phyloP scores from a whole-genome alignment of 2,797 vertebrate genomes.

The Chaenodraco wilsoni region DNA sequence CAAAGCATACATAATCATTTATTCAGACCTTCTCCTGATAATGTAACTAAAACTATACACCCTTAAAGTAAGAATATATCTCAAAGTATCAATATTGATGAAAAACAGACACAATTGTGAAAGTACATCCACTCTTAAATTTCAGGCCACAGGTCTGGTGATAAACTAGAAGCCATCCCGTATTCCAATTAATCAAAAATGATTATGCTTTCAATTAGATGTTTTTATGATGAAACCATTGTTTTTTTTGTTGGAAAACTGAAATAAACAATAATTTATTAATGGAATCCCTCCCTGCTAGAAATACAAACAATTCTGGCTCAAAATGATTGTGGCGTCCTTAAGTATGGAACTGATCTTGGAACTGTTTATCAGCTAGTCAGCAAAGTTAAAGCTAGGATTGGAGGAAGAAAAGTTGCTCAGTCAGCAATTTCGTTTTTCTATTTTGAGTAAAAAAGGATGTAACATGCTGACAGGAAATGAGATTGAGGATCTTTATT shows the following conservation, averaged over 20 bases:
- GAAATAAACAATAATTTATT: not conserved
- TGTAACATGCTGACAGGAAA: conserved; percentile 11
- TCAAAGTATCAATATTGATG: not conserved
- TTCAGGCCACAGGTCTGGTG: not conserved
- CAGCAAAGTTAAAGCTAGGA: not conserved
- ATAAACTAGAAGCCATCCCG: not conserved
- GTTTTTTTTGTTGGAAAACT: not conserved
- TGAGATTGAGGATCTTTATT: no score
- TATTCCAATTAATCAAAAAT: not conserved
- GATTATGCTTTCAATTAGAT: not conserved
- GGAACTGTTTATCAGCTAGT: not conserved
- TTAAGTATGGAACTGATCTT: not conserved
- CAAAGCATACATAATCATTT: not conserved
- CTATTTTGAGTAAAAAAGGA: conserved; percentile 21
- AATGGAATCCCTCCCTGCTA: no score
- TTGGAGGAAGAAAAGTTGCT: conserved; percentile 17
- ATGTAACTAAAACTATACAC: not conserved
- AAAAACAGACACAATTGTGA: not conserved
- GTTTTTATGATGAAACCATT: not conserved
- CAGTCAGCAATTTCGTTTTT: conserved; percentile 19
- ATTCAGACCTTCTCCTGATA: no score
- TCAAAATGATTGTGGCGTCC: not conserved
- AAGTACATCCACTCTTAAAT: not conserved
- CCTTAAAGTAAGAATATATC: no score
- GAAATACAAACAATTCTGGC: not conserved